Base-by-base conservation (phyloP, 1,140 invertebrate species). In the Diachasma alloeum region DNA sequence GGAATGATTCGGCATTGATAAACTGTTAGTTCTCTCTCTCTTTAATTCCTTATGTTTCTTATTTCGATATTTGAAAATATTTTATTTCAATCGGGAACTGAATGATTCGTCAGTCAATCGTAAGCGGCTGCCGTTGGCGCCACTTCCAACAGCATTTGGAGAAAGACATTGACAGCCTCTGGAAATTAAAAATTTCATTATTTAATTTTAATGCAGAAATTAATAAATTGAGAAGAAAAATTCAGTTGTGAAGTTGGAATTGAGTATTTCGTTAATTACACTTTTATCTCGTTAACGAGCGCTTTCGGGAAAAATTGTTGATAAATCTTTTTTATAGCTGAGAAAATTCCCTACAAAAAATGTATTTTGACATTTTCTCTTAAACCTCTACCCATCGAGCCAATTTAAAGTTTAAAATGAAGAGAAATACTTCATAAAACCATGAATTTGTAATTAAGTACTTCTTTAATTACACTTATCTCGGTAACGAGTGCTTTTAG, bases 131-230 rank as follows among this genome's bases (percentile, higher is more conserved):
- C 94, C 15, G 96, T 97, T 79, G 97, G 96, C 72, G 96, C 96
- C 78, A 98, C 96, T 90, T 97, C 95, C 84, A 97, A 90, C 81
- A 97, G 90, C 91, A 97, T 93, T 91, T 97, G 97, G 83, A 97
- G 92, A 90, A 97, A 97, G 79, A 95, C 93, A 77, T 97, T 97
- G 79, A 97, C 92, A 85, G 94, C 94, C 89, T 96, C 97, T 98
- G 92, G 26, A 91, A 92, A 81, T 80, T 81, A 82, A 89, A 74
- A 79, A 80, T 78, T 79, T 19, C 6, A 37, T 44, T 13, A 73
- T 66, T 63, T 31, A 36, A 42, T 72, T 63, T 72, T 69, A 42
- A 44, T 56, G 56, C 10, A 56, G 10, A 56, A 19, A 56, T 17
- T 4, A 56, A 31, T 6, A 3, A 3, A 2, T 31, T 31, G 31